A percentile compares a stretch with the other conserved stretches of the same genome.
Conservation (phyloP, 1,140 invertebrate genomes). For the Drosophila carrolli region DNA sequence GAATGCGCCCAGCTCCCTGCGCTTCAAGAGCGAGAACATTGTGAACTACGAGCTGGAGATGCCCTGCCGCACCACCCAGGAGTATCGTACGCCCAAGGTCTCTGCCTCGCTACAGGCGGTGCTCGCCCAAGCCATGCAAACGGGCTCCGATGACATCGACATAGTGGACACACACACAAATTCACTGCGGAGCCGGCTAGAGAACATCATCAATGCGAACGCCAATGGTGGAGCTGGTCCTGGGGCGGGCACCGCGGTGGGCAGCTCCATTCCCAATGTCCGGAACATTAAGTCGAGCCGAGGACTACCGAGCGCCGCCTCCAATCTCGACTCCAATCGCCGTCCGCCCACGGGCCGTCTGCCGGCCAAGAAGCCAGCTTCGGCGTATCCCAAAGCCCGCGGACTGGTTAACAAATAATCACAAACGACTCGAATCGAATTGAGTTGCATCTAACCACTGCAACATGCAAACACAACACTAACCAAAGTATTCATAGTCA, state of each 20-base stretch:
- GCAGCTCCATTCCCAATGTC: slow-evolving; percentile 23
- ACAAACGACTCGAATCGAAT: slow-evolving; percentile 26
- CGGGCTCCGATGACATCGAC: slow-evolving; percentile 91
- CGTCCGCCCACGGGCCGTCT: slow-evolving; percentile 72
- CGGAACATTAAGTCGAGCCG: slow-evolving; percentile 69
- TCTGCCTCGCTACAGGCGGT: slow-evolving; percentile 90
- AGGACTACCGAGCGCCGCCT: slow-evolving; percentile 61
- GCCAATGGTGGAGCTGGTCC: slow-evolving; percentile 36
- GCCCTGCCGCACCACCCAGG: slow-evolving; percentile 91
- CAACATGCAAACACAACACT: slow-evolving; percentile 54
- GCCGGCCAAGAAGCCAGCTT: slow-evolving; percentile 76
- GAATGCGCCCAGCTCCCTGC: slow-evolving; percentile 85
- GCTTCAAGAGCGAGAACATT: slow-evolving; percentile 92
- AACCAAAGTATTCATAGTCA: slow-evolving; percentile 79
- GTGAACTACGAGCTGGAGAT: slow-evolving; percentile 92
- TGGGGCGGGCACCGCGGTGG: slow-evolving; percentile 8
- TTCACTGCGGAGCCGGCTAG: slow-evolving; percentile 75
- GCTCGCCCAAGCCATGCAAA: slow-evolving; percentile 89
- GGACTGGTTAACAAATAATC: slow-evolving; percentile 83
- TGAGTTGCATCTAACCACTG: slow-evolving; percentile 31
- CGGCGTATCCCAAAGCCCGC: slow-evolving; percentile 83
- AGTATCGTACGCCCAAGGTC: slow-evolving; percentile 90
- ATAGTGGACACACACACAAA: slow-evolving; percentile 79
- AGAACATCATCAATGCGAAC: slow-evolving; percentile 82
- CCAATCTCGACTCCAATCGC: slow-evolving; percentile 73